These are phyloP conservation scores for Chunga burmeisteri DNA, from an alignment of 2,113 vertebrate species.

Conservation along the genomic window DNA sequence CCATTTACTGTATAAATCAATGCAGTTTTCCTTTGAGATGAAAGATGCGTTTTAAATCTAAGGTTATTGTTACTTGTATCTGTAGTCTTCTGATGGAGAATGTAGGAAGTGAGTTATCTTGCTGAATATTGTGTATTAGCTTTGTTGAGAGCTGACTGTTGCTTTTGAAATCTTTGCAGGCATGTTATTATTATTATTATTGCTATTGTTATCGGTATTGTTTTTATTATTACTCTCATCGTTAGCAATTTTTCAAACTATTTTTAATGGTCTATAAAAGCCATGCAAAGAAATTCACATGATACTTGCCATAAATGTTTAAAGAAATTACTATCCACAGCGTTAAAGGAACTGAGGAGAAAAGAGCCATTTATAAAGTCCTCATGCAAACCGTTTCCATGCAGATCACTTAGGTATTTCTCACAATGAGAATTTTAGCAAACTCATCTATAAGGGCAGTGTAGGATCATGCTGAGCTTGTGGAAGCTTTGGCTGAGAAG, in stretches of 20 bases:
- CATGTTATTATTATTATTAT: not conserved
- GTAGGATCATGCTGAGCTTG: not conserved
- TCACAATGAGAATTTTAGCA: not conserved
- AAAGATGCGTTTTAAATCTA: not conserved
- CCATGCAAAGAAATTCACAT: not conserved
- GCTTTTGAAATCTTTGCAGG: not conserved
- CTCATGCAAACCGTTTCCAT: not conserved
- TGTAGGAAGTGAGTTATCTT: not conserved
- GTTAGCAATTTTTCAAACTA: not conserved
- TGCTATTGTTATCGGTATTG: not conserved
- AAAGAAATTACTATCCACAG: not conserved
- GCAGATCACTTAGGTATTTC: not conserved
- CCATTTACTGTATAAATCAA: constrained; percentile 7
- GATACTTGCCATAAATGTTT: not conserved
- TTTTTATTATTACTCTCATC: not conserved
- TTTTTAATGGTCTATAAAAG: constrained; percentile 5
- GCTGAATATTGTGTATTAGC: not conserved
- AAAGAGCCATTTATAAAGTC: not conserved
- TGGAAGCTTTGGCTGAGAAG: not conserved
- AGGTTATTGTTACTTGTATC: not conserved
- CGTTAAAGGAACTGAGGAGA: not conserved
- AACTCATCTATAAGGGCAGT: not conserved
- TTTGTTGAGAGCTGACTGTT: not conserved
- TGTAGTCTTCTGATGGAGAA: not conserved
- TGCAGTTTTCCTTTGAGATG: constrained; percentile 2